phyloP scores from a whole-genome alignment of 2,797 vertebrate species.

The Cichlasoma orientale region DNA sequence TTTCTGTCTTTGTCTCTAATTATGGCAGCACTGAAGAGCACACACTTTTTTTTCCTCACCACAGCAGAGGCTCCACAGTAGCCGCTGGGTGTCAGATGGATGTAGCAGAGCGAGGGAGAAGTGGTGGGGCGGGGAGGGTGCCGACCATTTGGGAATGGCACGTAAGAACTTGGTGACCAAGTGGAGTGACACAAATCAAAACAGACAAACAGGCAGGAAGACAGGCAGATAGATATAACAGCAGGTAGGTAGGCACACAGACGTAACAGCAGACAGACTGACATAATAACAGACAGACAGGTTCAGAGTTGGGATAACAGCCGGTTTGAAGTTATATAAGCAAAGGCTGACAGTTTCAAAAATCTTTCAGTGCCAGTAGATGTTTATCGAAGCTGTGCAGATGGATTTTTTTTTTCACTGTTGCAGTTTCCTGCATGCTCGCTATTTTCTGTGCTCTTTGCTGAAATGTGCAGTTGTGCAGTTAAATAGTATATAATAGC shows the following conservation, averaged over 20 bases:
- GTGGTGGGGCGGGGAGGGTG: slow-evolving; percentile 28
- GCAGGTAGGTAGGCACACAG: slow-evolving; percentile 51
- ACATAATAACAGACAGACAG: slow-evolving; percentile 48
- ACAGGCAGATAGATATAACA: slow-evolving; percentile 49
- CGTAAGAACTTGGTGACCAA: slow-evolving; percentile 72
- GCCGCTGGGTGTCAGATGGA: slow-evolving; percentile 66
- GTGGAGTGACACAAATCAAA: slow-evolving; percentile 70
- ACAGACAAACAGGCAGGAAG: slow-evolving; percentile 60
- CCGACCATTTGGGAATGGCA: slow-evolving; percentile 51
- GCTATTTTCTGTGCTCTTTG: slow-evolving; percentile 18
- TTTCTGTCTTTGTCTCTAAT: slow-evolving; percentile 63
- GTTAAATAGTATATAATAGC: slow-evolving; percentile 18
- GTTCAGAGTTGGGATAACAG: slow-evolving; percentile 58
- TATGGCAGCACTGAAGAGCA: slow-evolving; percentile 47
- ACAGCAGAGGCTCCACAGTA: slow-evolving; percentile 53
- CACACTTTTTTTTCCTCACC: slow-evolving; percentile 48
- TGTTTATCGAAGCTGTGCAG: slow-evolving; percentile 34
- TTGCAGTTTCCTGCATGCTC: slow-evolving; percentile 10
- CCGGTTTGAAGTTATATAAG: slow-evolving; percentile 56
- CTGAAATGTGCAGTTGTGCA: neutral
- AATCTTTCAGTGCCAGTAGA: slow-evolving; percentile 43
- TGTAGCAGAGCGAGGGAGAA: slow-evolving; percentile 20
- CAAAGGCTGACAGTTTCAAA: slow-evolving; percentile 33
- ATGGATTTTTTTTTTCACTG: slow-evolving; percentile 17
- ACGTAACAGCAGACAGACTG: slow-evolving; percentile 21